Percentiles rank a stretch among this genome's conserved stretches.
Conservation (phyloP, 2,888 invertebrate species). For the Cephalotes varians region DNA sequence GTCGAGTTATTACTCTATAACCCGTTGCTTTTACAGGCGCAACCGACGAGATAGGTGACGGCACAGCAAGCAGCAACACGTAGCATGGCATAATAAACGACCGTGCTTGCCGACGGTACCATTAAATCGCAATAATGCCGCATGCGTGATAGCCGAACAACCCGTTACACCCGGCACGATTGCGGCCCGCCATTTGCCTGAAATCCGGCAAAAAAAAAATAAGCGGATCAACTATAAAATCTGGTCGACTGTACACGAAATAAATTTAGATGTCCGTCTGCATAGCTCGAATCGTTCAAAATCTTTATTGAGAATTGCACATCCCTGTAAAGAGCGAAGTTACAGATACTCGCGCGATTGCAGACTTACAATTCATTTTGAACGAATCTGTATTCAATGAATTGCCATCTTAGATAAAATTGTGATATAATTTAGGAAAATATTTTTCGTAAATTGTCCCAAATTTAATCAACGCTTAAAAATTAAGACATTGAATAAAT, state of each 20-base stretch:
- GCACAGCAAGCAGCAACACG: conserved; percentile 63
- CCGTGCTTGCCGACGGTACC: conserved; percentile 65
- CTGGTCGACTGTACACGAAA: conserved; percentile 1
- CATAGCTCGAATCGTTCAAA: background rate
- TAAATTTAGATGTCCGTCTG: conserved; percentile 7
- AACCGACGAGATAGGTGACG: conserved; percentile 62
- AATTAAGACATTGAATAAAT: background rate
- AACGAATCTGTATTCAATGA: background rate
- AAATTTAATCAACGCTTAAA: background rate
- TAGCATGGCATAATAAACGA: conserved; percentile 70
- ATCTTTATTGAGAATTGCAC: conserved; percentile 5
- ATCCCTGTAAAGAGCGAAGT: background rate
- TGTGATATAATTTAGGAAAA: background rate
- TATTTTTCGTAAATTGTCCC: background rate
- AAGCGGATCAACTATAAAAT: conserved; percentile 18
- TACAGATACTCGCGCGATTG: background rate
- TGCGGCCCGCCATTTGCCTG: background rate
- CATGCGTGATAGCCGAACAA: conserved; percentile 31
- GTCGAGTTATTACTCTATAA: conserved; percentile 77
- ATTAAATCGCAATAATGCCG: conserved; percentile 66
- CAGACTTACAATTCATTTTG: conserved; percentile 7
- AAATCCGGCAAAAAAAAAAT: conserved; percentile 2
- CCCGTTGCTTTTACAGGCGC: conserved; percentile 76
- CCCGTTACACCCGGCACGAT: conserved; percentile 18
- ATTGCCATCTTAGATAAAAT: background rate